A percentile compares a stretch with the other conserved stretches of the same genome.
These are phyloP conservation scores for Trinectes maculatus DNA, from an alignment of 2,113 vertebrate species.

Conservation along the genomic window DNA sequence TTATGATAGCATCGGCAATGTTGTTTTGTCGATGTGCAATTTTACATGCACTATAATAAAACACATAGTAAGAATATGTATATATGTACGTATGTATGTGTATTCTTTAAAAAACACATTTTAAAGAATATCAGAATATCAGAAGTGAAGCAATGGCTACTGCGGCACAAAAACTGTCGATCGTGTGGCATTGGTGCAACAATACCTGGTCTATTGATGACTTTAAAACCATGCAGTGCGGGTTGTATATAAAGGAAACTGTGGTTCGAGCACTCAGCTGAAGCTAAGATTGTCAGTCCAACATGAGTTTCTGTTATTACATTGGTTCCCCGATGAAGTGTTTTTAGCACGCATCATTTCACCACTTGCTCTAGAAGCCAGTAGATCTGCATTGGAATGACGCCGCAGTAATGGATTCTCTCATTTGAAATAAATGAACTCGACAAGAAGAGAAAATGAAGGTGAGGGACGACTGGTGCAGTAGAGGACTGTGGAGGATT, in stretches of 20 bases:
- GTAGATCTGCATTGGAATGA: slow-evolving; percentile 25
- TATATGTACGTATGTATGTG: no score
- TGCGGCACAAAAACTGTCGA: no score
- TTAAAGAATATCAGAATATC: no score
- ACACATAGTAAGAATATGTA: no score
- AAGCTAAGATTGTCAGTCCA: slow-evolving; percentile 25
- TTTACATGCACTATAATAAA: no score
- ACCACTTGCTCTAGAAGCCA: slow-evolving; percentile 31
- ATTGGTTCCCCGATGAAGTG: slow-evolving; percentile 43
- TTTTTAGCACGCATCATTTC: slow-evolving; percentile 52
- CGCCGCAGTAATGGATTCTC: slow-evolving; percentile 58
- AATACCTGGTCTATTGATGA: neutral
- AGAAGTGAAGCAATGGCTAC: no score
- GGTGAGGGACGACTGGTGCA: slow-evolving; percentile 20
- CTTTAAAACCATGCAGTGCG: neutral
- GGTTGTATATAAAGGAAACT: neutral
- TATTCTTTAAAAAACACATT: no score
- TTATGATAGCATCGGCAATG: no score
- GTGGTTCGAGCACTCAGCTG: slow-evolving; percentile 18
- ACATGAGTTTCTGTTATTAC: slow-evolving; percentile 33
- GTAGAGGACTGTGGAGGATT: slow-evolving; percentile 12
- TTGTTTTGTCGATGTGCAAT: no score
- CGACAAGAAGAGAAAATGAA: slow-evolving; percentile 47
- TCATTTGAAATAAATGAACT: slow-evolving; percentile 64
- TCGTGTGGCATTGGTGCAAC: neutral